phyloP scores from a whole-genome alignment of 2,113 vertebrate genomes.

The Arothron firmamentum region DNA sequence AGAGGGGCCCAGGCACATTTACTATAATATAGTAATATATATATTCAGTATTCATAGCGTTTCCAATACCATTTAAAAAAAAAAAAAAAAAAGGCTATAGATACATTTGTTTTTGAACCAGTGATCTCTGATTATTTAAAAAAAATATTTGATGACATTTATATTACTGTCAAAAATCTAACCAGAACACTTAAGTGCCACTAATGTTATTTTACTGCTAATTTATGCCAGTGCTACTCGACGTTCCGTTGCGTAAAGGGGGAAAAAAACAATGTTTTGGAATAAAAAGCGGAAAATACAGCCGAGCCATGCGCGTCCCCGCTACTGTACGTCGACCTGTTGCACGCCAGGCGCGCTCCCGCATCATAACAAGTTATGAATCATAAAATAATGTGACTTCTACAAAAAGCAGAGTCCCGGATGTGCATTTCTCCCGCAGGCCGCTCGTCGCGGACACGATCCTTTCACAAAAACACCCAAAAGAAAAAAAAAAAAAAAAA shows the following conservation, averaged over 20 bases:
- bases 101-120: no score
- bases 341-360: slow-evolving; percentile 72
- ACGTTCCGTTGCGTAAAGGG: no score
- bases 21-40: no score
- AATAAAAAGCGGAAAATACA: slow-evolving; percentile 39
- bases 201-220: neutral
- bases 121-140: no score
- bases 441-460: slow-evolving; percentile 48
- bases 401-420: slow-evolving; percentile 45
- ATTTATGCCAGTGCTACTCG: neutral
- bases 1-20: no score
- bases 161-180: neutral
- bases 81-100: no score
- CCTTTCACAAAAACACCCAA: neutral
- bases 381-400: slow-evolving; percentile 76
- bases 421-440: slow-evolving; percentile 51
- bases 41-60: no score
- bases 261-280: slow-evolving; percentile 16
- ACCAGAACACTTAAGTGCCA: slow-evolving; percentile 20
- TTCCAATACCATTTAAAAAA: no score
- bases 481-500: slow-evolving; percentile 21
- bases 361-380: slow-evolving; percentile 81
- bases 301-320: slow-evolving; percentile 56
- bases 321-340: slow-evolving; percentile 79
- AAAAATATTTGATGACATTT: no score